Conservation (phyloP, 2,888 invertebrate genomes). For the Unio delphinus region DNA sequence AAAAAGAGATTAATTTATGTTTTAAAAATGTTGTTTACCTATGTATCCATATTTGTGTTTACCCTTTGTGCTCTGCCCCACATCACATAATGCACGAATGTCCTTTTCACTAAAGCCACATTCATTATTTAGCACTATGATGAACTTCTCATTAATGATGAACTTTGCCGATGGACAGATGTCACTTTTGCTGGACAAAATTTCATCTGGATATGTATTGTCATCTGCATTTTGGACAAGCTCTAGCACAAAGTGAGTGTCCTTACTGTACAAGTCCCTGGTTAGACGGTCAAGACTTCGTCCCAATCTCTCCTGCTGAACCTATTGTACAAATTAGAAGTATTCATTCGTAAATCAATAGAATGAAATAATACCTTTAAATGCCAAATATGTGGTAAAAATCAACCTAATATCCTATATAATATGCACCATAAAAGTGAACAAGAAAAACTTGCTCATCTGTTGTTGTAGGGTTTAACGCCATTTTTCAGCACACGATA, state of each 20-base stretch:
- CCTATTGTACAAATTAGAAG: too few relatives aligned
- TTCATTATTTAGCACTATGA: conserved; percentile 68
- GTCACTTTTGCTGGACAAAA: background rate
- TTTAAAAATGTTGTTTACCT: conserved; percentile 36
- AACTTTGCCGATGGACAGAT: conserved; percentile 53
- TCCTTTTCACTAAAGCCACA: conserved; percentile 62
- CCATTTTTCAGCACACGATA: too few relatives aligned
- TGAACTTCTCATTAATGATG: conserved; percentile 39
- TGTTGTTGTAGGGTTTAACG: too few relatives aligned
- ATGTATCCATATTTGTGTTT: conserved; percentile 67
- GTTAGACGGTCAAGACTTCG: conserved; percentile 63
- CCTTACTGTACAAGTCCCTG: conserved; percentile 56
- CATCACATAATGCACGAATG: conserved; percentile 68
- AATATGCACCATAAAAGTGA: too few relatives aligned
- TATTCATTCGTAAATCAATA: too few relatives aligned
- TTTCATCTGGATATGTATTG: conserved; percentile 35
- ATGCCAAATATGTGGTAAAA: too few relatives aligned
- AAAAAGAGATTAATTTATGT: too few relatives aligned
- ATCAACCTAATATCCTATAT: too few relatives aligned
- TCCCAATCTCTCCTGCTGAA: conserved; percentile 56
- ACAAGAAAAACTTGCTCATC: too few relatives aligned
- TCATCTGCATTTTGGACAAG: conserved; percentile 71
- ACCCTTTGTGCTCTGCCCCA: conserved; percentile 67
- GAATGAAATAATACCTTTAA: too few relatives aligned
- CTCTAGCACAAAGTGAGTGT: conserved; percentile 44